These are phyloP conservation scores for Cervus canadensis DNA, from an alignment of 2,113 vertebrate genomes.

Conservation along the genomic window DNA sequence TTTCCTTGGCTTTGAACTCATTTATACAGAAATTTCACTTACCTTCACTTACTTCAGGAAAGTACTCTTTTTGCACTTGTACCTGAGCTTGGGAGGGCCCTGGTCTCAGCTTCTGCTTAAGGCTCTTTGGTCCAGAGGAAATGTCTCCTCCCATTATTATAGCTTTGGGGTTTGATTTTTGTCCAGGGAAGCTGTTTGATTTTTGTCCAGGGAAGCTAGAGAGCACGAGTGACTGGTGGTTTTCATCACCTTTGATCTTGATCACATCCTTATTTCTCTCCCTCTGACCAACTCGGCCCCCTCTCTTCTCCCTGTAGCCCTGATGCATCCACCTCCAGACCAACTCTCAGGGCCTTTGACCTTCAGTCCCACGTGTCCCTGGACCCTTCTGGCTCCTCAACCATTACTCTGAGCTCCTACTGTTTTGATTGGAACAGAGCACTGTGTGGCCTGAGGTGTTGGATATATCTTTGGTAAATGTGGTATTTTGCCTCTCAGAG, in stretches of 20 bases:
- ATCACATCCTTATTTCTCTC: background rate
- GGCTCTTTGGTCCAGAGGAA: background rate
- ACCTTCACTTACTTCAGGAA: background rate
- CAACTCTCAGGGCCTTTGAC: background rate
- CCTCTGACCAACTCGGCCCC: too few relatives aligned
- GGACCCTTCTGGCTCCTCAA: background rate
- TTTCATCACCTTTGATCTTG: background rate
- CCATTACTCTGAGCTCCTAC: too few relatives aligned
- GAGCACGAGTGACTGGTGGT: background rate
- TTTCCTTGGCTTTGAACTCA: too few relatives aligned
- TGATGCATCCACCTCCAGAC: too few relatives aligned
- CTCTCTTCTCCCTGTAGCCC: too few relatives aligned
- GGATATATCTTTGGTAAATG: background rate
- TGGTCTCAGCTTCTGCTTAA: background rate
- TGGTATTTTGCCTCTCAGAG: background rate
- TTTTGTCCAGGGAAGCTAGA: background rate
- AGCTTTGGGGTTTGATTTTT: background rate
- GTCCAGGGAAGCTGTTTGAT: background rate
- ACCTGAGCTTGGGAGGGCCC: background rate
- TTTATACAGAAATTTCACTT: too few relatives aligned
- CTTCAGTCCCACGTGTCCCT: background rate
- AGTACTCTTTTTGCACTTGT: background rate
- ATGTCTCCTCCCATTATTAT: background rate
- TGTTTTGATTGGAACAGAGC: background rate
- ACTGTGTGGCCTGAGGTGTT: too few relatives aligned